These are phyloP conservation scores for Pollenia labialis DNA, from an alignment of 2,888 invertebrate genomes.

Conservation along the genomic window DNA sequence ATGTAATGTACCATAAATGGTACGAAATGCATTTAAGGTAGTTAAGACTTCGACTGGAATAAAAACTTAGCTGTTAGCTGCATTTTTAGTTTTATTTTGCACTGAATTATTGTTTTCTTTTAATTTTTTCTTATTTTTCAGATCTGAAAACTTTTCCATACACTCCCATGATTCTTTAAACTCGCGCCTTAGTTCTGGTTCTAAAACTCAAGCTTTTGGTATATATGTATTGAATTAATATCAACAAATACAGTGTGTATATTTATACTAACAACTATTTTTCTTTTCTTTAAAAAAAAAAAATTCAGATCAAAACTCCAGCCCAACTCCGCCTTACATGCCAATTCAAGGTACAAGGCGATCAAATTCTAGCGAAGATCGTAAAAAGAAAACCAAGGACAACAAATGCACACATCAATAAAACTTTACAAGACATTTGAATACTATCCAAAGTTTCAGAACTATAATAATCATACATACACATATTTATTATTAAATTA, in stretches of 20 bases:
- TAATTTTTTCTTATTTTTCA: conserved; percentile 55
- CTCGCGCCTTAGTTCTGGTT: conserved; percentile 78
- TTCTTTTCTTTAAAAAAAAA: not conserved
- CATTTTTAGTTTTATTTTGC: not conserved
- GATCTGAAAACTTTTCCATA: conserved; percentile 81
- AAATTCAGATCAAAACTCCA: conserved; percentile 84
- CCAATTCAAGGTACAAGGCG: conserved; percentile 91
- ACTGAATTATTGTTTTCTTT: not conserved
- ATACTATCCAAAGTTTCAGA: conserved; percentile 12
- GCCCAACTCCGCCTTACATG: conserved; percentile 89
- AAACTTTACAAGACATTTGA: conserved; percentile 62
- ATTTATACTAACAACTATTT: conserved; percentile 27
- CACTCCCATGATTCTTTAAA: conserved; percentile 80
- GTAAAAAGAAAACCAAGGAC: conserved; percentile 86
- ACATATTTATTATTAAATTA: conserved; percentile 38
- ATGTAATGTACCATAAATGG: no score
- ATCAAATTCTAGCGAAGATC: conserved; percentile 87
- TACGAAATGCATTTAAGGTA: no score
- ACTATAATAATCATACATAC: conserved; percentile 11
- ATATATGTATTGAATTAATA: conserved; percentile 79
- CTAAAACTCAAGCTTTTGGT: conserved; percentile 82
- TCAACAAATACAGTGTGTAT: not conserved
- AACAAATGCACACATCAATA: conserved; percentile 87
- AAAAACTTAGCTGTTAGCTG: not conserved
- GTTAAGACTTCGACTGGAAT: not conserved